A percentile compares a stretch with the other conserved stretches of the same genome.
phyloP scores from a whole-genome alignment of 2,113 vertebrate genomes.

The Tylochromis polylepis region DNA sequence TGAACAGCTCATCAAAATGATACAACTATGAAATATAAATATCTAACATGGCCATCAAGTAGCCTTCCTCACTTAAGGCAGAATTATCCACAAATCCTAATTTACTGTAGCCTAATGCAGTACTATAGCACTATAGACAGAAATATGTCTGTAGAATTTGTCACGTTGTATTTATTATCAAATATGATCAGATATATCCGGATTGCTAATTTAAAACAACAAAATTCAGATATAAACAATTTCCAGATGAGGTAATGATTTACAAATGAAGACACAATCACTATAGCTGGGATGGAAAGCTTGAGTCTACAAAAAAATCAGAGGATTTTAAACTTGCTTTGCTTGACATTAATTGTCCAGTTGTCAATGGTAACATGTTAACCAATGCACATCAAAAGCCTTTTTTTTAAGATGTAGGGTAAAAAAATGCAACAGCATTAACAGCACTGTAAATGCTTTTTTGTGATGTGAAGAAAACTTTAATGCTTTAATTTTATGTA shows the following conservation, averaged over 20 bases:
- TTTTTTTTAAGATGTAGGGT: not conserved
- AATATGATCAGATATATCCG: not conserved
- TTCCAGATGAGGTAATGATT: not conserved
- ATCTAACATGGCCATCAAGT: not conserved
- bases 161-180: not conserved
- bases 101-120: not conserved
- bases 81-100: not conserved
- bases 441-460: not conserved
- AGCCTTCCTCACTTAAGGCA: not conserved
- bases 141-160: not conserved
- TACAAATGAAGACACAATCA: not conserved
- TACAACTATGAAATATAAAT: not conserved
- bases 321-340: not conserved
- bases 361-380: not conserved
- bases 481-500: not conserved
- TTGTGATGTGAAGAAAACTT: not conserved
- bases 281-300: not conserved
- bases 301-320: not conserved
- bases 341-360: too few species aligned
- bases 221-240: not conserved
- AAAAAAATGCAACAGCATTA: not conserved
- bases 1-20: not conserved
- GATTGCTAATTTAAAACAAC: not conserved
- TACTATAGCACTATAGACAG: not conserved
- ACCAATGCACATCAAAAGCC: not conserved